Evolutionary conservation across 2,888 invertebrate genomes (phyloP).

Genomic region (Dynastes tityus): DNA sequence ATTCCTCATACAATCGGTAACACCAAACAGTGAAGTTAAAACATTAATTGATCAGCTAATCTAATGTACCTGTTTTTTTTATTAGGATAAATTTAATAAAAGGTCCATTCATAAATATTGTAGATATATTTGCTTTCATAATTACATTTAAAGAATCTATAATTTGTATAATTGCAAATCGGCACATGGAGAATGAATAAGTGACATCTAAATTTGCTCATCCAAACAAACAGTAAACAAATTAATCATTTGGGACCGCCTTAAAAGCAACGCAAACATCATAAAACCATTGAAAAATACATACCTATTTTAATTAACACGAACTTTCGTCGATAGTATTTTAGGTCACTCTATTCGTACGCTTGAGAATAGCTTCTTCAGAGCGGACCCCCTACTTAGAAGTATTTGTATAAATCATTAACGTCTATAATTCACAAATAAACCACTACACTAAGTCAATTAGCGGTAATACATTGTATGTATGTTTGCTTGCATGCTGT

Average conservation of each 20-base stretch:
- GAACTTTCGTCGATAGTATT: slow-evolving; percentile 35
- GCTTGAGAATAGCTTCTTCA: slow-evolving; percentile 11
- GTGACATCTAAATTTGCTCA: slow-evolving; percentile 21
- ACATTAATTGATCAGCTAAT: no score
- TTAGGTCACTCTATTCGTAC: slow-evolving; percentile 34
- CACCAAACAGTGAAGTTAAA: no score
- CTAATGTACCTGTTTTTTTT: no score
- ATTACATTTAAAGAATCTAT: no score
- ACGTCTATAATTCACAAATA: slow-evolving; percentile 35
- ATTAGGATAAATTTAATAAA: no score
- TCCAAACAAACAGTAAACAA: slow-evolving; percentile 7
- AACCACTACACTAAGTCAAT: slow-evolving; percentile 37
- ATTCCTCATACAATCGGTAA: no score
- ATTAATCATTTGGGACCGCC: slow-evolving; percentile 28
- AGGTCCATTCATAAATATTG: no score
- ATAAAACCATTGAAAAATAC: slow-evolving; percentile 42
- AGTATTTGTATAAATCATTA: slow-evolving; percentile 26
- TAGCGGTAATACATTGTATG: slow-evolving; percentile 29
- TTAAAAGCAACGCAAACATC: slow-evolving; percentile 44
- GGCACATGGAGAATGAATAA: background rate
- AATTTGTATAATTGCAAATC: no score
- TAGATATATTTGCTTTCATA: no score
- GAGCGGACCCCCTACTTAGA: slow-evolving; percentile 37
- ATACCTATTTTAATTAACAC: slow-evolving; percentile 47
- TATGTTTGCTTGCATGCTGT: slow-evolving; percentile 14